phyloP scores from a whole-genome alignment of 1,140 invertebrate species.

The Drosophila pandora region DNA sequence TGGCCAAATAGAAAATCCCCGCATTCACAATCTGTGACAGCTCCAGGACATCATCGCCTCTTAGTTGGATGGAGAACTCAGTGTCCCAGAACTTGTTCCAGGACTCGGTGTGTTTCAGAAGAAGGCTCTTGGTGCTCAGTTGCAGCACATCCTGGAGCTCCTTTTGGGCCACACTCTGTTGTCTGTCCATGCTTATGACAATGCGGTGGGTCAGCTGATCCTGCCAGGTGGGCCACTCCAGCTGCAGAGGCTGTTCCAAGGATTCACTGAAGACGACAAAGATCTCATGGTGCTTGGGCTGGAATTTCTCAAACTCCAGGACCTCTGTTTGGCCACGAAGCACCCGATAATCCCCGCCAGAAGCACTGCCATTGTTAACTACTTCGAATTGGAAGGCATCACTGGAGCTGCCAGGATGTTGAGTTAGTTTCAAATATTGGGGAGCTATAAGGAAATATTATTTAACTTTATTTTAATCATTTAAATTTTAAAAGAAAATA shows the following conservation, averaged over 20 bases:
- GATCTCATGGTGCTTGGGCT: conserved; percentile 80
- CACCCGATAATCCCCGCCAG: conserved; percentile 34
- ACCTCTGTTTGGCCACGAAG: conserved; percentile 51
- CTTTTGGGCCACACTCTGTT: conserved; percentile 84
- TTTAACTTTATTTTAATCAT: background rate
- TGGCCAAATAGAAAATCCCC: conserved; percentile 85
- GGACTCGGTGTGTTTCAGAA: conserved; percentile 41
- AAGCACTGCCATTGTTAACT: conserved; percentile 35
- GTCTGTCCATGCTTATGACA: conserved; percentile 84
- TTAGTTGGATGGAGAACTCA: conserved; percentile 83
- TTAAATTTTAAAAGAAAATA: background rate
- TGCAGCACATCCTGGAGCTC: conserved; percentile 84
- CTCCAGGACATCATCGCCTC: conserved; percentile 84
- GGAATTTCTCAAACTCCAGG: conserved; percentile 82
- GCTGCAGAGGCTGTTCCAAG: conserved; percentile 32
- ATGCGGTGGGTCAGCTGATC: conserved; percentile 84
- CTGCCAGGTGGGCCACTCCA: conserved; percentile 83
- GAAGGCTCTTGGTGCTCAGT: conserved; percentile 11
- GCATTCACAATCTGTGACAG: conserved; percentile 84
- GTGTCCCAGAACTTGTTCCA: conserved; percentile 72
- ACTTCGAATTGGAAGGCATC: conserved; percentile 57
- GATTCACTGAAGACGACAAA: conserved; percentile 65
- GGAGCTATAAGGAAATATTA: conserved; percentile 24
- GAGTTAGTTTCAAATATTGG: conserved; percentile 38
- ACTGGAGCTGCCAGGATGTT: conserved; percentile 40